These are phyloP conservation scores for Laticauda colubrina DNA, from an alignment of 2,113 vertebrate genomes.

Conservation along the genomic window DNA sequence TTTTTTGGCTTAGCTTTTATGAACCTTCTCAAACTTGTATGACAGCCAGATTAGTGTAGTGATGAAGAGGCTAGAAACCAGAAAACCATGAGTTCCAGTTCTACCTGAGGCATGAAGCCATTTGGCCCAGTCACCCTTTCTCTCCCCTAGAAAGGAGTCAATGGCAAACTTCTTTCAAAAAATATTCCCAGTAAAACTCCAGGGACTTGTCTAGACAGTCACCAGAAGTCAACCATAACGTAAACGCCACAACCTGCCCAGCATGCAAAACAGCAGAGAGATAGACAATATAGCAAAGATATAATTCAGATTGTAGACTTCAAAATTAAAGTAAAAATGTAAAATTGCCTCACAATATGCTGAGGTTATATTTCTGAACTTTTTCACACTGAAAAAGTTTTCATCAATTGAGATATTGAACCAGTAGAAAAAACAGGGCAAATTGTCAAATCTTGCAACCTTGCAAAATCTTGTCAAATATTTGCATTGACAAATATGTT, in stretches of 20 bases:
- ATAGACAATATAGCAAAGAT: not conserved
- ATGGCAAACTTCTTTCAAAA: not conserved
- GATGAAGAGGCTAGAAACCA: no score
- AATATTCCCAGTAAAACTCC: not conserved
- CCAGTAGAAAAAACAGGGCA: not conserved
- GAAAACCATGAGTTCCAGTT: no score
- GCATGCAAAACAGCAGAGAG: not conserved
- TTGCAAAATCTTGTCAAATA: not conserved
- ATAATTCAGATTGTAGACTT: not conserved
- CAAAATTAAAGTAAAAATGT: not conserved
- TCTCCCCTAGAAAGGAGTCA: no score
- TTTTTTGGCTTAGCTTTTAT: not conserved
- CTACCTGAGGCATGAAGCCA: no score
- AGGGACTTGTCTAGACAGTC: not conserved
- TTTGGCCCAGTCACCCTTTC: no score
- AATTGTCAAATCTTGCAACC: not conserved
- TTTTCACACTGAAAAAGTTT: not conserved
- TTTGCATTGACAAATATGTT: not conserved
- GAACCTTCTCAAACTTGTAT: no score
- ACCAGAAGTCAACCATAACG: not conserved
- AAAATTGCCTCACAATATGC: not conserved
- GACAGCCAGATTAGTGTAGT: no score
- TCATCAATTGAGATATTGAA: not conserved
- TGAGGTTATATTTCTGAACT: not conserved
- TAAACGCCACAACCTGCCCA: not conserved